Evolutionary conservation across 2,797 vertebrate species (phyloP), one percentile per base, ranked within the genome.

Genomic region (Protosalanx chinensis): DNA sequence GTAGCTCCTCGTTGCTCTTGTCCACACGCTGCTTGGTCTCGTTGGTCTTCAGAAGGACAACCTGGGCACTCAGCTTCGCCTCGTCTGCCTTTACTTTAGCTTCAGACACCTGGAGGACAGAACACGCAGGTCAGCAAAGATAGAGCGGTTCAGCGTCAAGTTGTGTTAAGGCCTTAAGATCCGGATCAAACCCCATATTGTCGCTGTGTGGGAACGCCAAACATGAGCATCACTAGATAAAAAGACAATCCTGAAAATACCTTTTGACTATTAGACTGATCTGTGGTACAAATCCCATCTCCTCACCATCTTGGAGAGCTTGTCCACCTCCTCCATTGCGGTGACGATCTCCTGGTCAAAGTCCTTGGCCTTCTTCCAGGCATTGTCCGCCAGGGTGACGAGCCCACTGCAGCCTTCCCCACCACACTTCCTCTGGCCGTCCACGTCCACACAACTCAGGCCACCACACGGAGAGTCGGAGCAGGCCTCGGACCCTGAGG

Each of bases 221-320:
- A 13, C 41, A 41, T 41, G 37, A 41, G 37, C 37, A 46, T 46
- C 10, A 3, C 41, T 46, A 37, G 35, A 37, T 37, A 37, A 37
- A 6, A 7, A 13, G 10, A 46, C 10, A 46, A 46, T 46, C 41
- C 41, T 46, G 10, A 46, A 8, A 46, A 46, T 2, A 13, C 41
- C 3, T 46, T 46, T 46, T 46, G 41, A 46, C 10, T 8, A 46
- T 46, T 46, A 46, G 10, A 46, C 10, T 13, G 12, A 46, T 10
- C 3, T 3, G 12, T 10, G 7, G 41, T 12, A 3, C 41, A 46
- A 8, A 68, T 20, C 20, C n/a, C 57, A 62, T 18, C 70, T 81
- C 4, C 86, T 90, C 92, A 98, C 98, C 96, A 95, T 95, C 89
- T 92, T 95, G 60, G 95, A 98, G 64, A 99, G 95, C 76, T 94